phyloP scores from a whole-genome alignment of 2,113 vertebrate genomes.

The Poicephalus meyeri region DNA sequence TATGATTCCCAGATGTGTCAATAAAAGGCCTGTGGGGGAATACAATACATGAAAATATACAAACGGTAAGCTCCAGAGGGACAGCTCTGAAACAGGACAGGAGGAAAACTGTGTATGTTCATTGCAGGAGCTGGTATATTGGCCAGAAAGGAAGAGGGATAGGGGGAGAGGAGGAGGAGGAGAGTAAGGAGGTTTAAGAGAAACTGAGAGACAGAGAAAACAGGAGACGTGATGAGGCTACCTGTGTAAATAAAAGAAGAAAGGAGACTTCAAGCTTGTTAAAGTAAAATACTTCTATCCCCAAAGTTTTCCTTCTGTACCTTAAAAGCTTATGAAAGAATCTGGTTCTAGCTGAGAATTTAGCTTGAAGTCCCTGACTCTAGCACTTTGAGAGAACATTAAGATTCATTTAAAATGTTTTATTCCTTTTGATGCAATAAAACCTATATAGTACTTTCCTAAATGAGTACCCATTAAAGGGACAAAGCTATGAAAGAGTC shows the following conservation, averaged over 20 bases:
- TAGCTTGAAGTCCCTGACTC: not conserved
- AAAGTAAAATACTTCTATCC: not conserved
- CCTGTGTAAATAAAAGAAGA: not conserved
- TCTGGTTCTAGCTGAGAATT: not conserved
- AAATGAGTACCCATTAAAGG: slow-evolving; percentile 62
- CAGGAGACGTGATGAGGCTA: not conserved
- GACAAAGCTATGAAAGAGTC: slow-evolving; percentile 50
- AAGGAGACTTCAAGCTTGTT: not conserved
- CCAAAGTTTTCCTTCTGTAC: not conserved
- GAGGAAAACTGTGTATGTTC: not conserved
- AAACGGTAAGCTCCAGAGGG: not conserved
- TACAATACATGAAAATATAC: not conserved
- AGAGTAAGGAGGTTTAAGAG: not conserved
- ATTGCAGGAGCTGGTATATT: not conserved
- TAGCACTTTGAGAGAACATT: not conserved
- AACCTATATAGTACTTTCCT: slow-evolving; percentile 39
- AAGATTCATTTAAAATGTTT: slow-evolving; percentile 54
- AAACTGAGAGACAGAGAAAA: not conserved
- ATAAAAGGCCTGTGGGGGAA: not conserved
- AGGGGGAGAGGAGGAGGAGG: not conserved
- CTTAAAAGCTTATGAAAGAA: not conserved
- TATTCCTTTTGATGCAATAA: slow-evolving; percentile 62
- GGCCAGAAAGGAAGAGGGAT: not conserved
- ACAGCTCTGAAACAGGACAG: not conserved
- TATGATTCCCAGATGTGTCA: not conserved